Conservation (phyloP, 30 jellyfish, hydroid and myxozoan species). For the Catostylus mosaicus region DNA sequence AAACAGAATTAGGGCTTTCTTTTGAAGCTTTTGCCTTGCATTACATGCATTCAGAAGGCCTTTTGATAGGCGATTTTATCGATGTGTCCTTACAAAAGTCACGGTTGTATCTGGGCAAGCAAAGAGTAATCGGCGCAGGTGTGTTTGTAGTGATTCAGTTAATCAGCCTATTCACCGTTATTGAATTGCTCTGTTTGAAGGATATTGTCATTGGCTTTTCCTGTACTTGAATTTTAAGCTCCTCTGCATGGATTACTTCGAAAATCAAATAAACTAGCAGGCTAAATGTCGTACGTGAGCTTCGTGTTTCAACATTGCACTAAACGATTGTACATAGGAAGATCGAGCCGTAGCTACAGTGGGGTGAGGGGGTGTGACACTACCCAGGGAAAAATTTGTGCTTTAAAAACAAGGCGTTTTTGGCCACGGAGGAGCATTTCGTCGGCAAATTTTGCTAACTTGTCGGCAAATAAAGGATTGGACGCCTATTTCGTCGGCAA, state of each 20-base stretch:
- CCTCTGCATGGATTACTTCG: conserved; percentile 2
- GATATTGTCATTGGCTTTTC: conserved; percentile 30
- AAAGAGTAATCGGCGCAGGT: conserved; percentile 21
- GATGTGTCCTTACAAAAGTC: not conserved
- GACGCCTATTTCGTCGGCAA: no score
- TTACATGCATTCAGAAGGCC: not conserved
- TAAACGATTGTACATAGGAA: no score
- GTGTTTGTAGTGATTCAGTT: conserved; percentile 32
- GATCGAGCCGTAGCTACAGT: no score
- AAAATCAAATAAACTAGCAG: not conserved
- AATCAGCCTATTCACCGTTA: conserved; percentile 16
- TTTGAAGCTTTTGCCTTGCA: not conserved
- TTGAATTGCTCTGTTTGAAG: conserved; percentile 51
- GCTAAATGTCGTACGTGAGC: no score
- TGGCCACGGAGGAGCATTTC: no score
- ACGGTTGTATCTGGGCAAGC: conserved; percentile 7
- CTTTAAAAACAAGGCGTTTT: no score
- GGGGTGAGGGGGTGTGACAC: no score
- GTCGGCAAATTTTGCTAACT: no score
- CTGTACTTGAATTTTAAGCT: conserved; percentile 12
- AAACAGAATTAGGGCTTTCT: conserved; percentile 3
- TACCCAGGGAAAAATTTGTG: no score
- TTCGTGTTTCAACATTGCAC: no score
- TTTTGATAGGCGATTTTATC: not conserved
- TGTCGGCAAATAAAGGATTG: no score